Percentiles rank a stretch among this genome's conserved stretches.
These are phyloP conservation scores for Pionites leucogaster DNA, from an alignment of 2,113 vertebrate genomes.

Conservation along the genomic window DNA sequence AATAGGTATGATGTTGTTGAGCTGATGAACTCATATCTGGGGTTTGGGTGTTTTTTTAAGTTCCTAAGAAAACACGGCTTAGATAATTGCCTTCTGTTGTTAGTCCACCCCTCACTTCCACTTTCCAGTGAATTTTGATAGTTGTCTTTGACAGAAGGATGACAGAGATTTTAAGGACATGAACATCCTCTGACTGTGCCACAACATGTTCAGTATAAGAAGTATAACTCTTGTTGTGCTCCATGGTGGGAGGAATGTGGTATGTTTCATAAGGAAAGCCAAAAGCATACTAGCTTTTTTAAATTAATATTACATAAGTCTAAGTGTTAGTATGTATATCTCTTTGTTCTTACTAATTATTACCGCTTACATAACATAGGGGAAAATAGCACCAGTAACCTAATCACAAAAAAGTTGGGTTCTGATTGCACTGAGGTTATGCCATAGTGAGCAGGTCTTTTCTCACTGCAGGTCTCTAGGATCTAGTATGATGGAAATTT, in stretches of 20 bases:
- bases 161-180: not conserved
- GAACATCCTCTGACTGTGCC: not conserved
- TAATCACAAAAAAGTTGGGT: not conserved
- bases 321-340: not conserved
- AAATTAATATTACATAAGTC: not conserved
- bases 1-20: conserved; percentile 78
- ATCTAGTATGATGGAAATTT: not conserved
- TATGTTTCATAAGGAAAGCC: not conserved
- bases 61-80: not conserved
- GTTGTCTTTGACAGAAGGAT: not conserved
- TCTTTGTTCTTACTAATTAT: not conserved
- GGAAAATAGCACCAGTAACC: not conserved
- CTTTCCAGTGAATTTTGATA: not conserved
- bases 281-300: not conserved
- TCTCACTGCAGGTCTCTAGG: not conserved
- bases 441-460: not conserved
- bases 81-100: not conserved
- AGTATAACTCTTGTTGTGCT: not conserved
- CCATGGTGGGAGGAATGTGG: not conserved
- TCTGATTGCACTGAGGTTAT: not conserved
- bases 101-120: not conserved
- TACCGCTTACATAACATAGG: not conserved
- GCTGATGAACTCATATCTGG: not conserved
- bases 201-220: not conserved
- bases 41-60: not conserved